Base-by-base conservation (phyloP, 2,113 vertebrate species). In the Pyrgilauda ruficollis region DNA sequence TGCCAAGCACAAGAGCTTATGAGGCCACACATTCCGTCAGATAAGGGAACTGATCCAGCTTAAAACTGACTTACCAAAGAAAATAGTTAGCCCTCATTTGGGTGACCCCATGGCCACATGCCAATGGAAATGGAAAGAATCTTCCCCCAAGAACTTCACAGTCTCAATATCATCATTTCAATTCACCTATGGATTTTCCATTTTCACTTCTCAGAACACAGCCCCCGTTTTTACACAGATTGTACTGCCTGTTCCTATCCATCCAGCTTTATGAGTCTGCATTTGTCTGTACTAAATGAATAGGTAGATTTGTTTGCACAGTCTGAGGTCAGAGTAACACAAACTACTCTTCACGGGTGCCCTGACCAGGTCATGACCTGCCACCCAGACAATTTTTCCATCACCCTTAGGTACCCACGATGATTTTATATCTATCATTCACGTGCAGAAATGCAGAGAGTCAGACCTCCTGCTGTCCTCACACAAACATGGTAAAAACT, bases 1-100 rank as follows among this genome's bases (percentile, higher is more conserved):
- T 8, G 64, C 33, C 92, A 96, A 78, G 53, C 30, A 91, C 64
- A 84, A 37, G 62, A 66, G 58, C 66, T 91, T 76, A 61, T 22
- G 58, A 93, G 78, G 84, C 82, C 78, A 76, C 81, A 84, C 66
- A 78, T 80, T 78, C 90, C 91, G 56, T 13, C 74, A 94, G 69
- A 61, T 68, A 78, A 83, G 49, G 49, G 35, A 94, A 90, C 74
- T 61, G 81, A 91, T 87, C 84, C 84, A 82, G 78, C 61, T 72
- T 82, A 93, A 72, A 81, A 82, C 43, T 63, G 78, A 84, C 64
- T 53, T 41, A 89, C 19, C 53, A 53, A 93, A 78, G 49, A 58
- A 89, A 72, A 87, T 28, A 79, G 62, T 75, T 35, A 47, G 69
- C 30, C 35, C 22, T 55, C 31, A 30, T 70, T 39, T 70, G 61